Evolutionary conservation across 2,888 invertebrate species (phyloP).

Genomic region (Idaea straminata): DNA sequence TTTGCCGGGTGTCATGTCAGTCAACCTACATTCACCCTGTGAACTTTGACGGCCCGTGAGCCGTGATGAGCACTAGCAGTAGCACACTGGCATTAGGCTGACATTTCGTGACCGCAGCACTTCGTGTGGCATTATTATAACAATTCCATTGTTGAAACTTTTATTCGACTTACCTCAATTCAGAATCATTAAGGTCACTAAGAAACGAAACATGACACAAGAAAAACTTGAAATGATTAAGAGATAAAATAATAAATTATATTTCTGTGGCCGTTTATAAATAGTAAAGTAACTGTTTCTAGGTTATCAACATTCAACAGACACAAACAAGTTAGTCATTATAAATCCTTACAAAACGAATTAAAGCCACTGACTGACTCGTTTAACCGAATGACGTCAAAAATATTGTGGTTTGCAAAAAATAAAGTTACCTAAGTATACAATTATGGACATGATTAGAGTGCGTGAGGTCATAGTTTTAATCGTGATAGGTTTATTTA

Average conservation of each 20-base stretch:
- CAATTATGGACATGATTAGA: neutral
- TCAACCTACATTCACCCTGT: slow-evolving; percentile 10
- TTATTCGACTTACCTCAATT: slow-evolving; percentile 36
- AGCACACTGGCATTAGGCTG: slow-evolving; percentile 41
- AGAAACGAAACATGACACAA: neutral
- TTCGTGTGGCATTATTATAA: slow-evolving; percentile 41
- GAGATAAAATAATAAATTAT: neutral
- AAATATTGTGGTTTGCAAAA: neutral
- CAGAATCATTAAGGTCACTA: slow-evolving; percentile 29
- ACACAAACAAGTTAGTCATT: slow-evolving; percentile 1
- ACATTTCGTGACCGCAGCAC: slow-evolving; percentile 47
- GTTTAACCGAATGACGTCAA: neutral
- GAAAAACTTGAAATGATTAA: neutral
- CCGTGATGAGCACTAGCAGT: slow-evolving; percentile 12
- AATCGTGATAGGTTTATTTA: neutral
- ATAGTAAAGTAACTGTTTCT: slow-evolving; percentile 2
- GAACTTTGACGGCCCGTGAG: slow-evolving; percentile 24
- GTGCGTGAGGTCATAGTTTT: neutral
- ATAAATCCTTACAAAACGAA: neutral
- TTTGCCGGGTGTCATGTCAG: neutral
- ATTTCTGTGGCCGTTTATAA: neutral
- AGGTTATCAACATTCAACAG: neutral
- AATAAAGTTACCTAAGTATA: neutral
- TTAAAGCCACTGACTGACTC: neutral
- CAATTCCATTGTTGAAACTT: slow-evolving; percentile 43